phyloP scores from a whole-genome alignment of 2,888 invertebrate genomes.

The Euproctis similis region DNA sequence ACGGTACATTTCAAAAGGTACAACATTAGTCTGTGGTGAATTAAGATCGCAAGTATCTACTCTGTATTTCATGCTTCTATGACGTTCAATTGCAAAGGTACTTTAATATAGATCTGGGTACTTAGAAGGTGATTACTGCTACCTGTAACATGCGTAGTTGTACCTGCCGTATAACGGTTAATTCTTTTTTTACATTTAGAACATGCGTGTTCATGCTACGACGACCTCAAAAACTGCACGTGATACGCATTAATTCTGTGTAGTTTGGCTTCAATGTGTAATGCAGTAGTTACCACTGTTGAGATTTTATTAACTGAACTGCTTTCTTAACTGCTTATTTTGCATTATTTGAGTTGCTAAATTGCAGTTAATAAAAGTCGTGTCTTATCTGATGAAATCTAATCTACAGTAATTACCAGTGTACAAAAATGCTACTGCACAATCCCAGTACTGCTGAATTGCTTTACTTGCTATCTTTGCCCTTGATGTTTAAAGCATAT shows the following conservation, averaged over 20 bases:
- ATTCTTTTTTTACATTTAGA: slow-evolving; percentile 38
- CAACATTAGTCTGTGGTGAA: too few relatives aligned
- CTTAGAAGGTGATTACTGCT: slow-evolving; percentile 31
- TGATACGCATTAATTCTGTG: slow-evolving; percentile 25
- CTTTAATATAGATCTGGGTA: slow-evolving; percentile 16
- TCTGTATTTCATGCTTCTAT: slow-evolving; percentile 8
- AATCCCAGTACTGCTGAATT: too few relatives aligned
- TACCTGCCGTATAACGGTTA: slow-evolving; percentile 36
- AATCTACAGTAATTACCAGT: too few relatives aligned
- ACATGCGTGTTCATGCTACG: slow-evolving; percentile 27
- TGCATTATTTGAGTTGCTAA: slow-evolving; percentile 13
- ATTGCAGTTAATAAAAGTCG: slow-evolving; percentile 18
- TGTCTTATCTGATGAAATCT: slow-evolving; percentile 25
- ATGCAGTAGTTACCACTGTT: too few relatives aligned
- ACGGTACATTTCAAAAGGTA: too few relatives aligned
- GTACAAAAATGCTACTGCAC: too few relatives aligned
- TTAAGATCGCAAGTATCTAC: too few relatives aligned
- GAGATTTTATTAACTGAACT: slow-evolving; percentile 18
- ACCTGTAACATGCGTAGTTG: slow-evolving; percentile 34
- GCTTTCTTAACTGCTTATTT: too few relatives aligned
- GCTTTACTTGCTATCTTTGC: too few relatives aligned
- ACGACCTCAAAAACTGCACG: slow-evolving; percentile 25
- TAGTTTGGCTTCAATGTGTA: too few relatives aligned
- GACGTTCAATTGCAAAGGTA: slow-evolving; percentile 14
- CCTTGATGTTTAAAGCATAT: too few relatives aligned